Base-by-base conservation (phyloP, 2,113 vertebrate genomes). In the Bubo bubo region DNA sequence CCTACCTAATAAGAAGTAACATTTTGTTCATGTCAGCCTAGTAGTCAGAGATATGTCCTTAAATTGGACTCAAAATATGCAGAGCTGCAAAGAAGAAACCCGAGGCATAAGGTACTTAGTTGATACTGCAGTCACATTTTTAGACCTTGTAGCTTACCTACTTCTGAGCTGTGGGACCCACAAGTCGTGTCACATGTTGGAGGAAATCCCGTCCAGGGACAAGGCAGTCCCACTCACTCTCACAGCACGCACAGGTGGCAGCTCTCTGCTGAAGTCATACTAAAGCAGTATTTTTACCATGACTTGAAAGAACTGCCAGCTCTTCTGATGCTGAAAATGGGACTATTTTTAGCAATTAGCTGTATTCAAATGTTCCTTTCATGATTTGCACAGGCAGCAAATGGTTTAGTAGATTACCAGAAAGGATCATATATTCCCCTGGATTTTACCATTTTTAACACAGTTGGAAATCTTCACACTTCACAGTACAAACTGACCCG, bases 311-410 rank as follows among this genome's bases (percentile, higher is more conserved):
- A 95, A 37, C 80, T 87, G 92, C 76, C 90, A 93, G 85, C 86
- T 96, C 93, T 71, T 81, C 72, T 93, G 68, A 68, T 86, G 86
- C 83, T 79, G 91, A 63, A 93, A 95, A 81, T 52, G 32, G 43
- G 77, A 39, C 39, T 97, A 89, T 91, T 94, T 95, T 97, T 92
- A 86, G 94, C 64, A 75, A 71, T 71, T 95, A 88, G 68, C 86
- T 68, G 52, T 76, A 75, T 92, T 95, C 80, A 73, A 55, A 91
- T 79, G 91, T 68, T 94, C 56, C 28, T 92, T 64, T 63, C 70
- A 60, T 12, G 23, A 91, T 59, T 79, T 86, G 73, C 83, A 89
- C 35, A 45, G 68, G 84, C 79, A 89, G 60, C 30, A 84, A 95
- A 72, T 56, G 59, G 68, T 59, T 93, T 92, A 52, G 76, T 43